Evolutionary conservation across 2,888 invertebrate genomes (phyloP), one percentile per base, ranked within the genome.

Genomic region (Drosophila antonietae): DNA sequence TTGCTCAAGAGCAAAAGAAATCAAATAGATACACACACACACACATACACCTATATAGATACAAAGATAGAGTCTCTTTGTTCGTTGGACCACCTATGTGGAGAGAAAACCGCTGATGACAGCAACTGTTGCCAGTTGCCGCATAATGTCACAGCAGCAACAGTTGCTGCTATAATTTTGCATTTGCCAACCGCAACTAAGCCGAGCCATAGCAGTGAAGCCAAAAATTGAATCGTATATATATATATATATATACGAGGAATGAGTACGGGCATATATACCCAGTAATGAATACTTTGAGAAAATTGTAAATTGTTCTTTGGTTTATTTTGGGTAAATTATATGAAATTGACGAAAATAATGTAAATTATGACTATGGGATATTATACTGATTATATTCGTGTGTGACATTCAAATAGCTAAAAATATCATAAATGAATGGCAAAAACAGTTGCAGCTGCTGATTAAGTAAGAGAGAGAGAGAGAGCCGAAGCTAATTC

Each of bases 101-200:
- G 15, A 44, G n/a, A 23, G 23, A 43, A 53, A 43, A 51, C 47
- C 62, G 62, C 52, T 46, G 58, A 52, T 69, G 78, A 59, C 70
- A 66, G 71, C 68, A 79, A 66, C 80, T 61, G 80, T 71, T 75
- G 68, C 60, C 65, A 35, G 51, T 56, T 68, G 65, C 59, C 66
- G 63, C 65, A 65, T 41, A 52, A 60, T 49, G 58, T 61, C 61
- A 33, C 33, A 33, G 51, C 59, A 66, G 67, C 77, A 75, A 70
- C 79, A 68, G 67, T 78, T 68, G 70, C 57, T 51, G 31, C 64
- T 39, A 69, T 49, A 72, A 43, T 75, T 77, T 61, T 62, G 60
- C 44, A 71, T 59, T 64, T 43, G 64, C 49, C 37, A 28, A 47
- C 71, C 71, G 46, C 71, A 67, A 28, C 20, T 55, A 9, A 58